Percentiles rank a stretch among this genome's conserved stretches.
Conservation (phyloP, 2,113 vertebrate genomes). For the Oryzias melastigma region DNA sequence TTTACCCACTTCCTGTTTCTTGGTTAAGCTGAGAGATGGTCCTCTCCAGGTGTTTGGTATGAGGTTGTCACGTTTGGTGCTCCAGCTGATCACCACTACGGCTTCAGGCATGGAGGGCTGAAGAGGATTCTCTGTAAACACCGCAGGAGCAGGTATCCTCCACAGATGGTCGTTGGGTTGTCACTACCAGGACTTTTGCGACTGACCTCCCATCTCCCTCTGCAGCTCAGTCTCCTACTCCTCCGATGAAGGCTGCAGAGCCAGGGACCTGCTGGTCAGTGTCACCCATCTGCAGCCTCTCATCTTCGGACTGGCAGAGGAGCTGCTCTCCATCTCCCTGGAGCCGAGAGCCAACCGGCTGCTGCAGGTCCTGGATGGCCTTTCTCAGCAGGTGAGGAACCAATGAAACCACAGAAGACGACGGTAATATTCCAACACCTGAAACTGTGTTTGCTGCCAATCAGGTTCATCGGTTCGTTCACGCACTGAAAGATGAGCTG, state of each 20-base stretch:
- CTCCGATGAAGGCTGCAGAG: constrained; percentile 44
- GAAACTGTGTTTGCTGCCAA: neutral
- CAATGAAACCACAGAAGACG: neutral
- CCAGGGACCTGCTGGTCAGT: constrained; percentile 42
- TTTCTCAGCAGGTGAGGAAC: constrained; percentile 38
- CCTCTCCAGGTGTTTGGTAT: constrained; percentile 58
- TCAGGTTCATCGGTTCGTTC: constrained; percentile 86
- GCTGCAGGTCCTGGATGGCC: constrained; percentile 30
- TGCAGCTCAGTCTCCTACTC: constrained; percentile 34
- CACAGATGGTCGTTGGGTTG: neutral
- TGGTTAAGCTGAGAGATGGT: neutral
- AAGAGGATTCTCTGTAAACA: constrained; percentile 44
- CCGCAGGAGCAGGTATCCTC: neutral
- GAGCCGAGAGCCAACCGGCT: constrained; percentile 21
- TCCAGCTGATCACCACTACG: constrained; percentile 57
- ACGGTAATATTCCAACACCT: neutral
- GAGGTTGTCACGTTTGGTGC: constrained; percentile 60
- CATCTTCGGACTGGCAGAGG: constrained; percentile 53
- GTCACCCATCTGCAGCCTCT: constrained; percentile 57
- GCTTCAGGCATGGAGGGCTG: constrained; percentile 65
- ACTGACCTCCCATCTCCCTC: neutral
- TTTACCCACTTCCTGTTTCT: neutral
- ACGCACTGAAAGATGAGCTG: constrained; percentile 89
- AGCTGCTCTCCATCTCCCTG: constrained; percentile 55
- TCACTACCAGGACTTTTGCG: neutral